Conservation (phyloP, 2,113 vertebrate genomes). For the Pseudopodoces humilis region DNA sequence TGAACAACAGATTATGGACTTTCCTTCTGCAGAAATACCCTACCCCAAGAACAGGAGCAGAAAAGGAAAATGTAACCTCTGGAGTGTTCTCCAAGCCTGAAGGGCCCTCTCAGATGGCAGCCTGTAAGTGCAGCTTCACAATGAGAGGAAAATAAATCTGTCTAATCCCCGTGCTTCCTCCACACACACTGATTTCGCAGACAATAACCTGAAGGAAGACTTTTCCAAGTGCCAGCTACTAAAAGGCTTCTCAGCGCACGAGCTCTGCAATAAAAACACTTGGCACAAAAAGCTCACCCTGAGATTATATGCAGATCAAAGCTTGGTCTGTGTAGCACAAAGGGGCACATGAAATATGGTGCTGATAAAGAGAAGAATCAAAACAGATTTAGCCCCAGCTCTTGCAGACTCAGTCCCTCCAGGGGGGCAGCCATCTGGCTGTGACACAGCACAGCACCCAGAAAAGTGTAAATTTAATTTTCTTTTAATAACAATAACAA, state of each 20-base stretch:
- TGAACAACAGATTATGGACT: background rate
- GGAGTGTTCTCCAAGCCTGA: background rate
- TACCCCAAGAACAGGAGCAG: background rate
- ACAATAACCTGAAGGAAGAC: slow-evolving; percentile 29
- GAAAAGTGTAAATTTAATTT: slow-evolving; percentile 20
- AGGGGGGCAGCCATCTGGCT: background rate
- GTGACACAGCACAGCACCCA: slow-evolving; percentile 5
- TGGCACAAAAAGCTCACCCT: background rate
- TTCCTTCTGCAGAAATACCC: background rate
- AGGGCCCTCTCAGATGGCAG: background rate
- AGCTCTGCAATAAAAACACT: background rate
- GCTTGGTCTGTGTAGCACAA: background rate
- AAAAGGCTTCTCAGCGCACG: background rate
- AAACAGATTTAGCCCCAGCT: background rate
- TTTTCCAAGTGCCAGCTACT: slow-evolving; percentile 15
- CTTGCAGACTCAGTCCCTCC: background rate
- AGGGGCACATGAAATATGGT: slow-evolving; percentile 7
- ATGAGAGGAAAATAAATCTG: slow-evolving; percentile 27
- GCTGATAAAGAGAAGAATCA: slow-evolving; percentile 8
- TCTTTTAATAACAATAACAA: slow-evolving; percentile 4
- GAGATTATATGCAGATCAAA: slow-evolving; percentile 34
- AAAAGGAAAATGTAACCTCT: background rate
- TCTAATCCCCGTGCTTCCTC: slow-evolving; percentile 24
- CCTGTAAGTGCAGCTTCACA: background rate
- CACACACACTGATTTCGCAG: background rate